phyloP scores from a whole-genome alignment of 2,113 vertebrate species.

The Archilochus colubris region DNA sequence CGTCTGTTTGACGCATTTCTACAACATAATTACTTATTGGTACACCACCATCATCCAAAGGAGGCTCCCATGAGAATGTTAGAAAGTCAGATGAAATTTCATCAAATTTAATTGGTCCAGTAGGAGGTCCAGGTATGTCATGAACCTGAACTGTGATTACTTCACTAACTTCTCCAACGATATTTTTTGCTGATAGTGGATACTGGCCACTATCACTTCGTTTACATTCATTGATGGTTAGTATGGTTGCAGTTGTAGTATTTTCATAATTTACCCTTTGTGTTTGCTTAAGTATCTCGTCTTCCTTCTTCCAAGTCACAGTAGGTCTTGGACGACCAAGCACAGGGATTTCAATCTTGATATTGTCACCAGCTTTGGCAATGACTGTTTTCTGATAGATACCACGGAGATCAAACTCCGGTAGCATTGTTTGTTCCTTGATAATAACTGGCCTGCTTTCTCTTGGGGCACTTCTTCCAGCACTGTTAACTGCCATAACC shows the following conservation, averaged over 20 bases:
- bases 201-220: slow-evolving; percentile 90
- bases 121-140: slow-evolving; percentile 94
- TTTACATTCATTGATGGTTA: slow-evolving; percentile 89
- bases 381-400: slow-evolving; percentile 94
- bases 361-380: slow-evolving; percentile 92
- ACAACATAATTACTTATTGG: slow-evolving; percentile 94
- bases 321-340: slow-evolving; percentile 92
- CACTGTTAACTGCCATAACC: slow-evolving; percentile 94
- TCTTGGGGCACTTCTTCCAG: slow-evolving; percentile 91
- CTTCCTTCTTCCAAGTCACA: slow-evolving; percentile 94
- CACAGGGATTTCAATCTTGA: slow-evolving; percentile 96
- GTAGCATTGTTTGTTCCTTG: slow-evolving; percentile 89
- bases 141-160: slow-evolving; percentile 90
- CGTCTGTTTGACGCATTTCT: slow-evolving; percentile 92
- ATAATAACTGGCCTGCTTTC: slow-evolving; percentile 89
- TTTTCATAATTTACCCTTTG: slow-evolving; percentile 90
- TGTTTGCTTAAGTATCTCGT: slow-evolving; percentile 88
- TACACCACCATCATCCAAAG: slow-evolving; percentile 95
- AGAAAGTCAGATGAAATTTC: slow-evolving; percentile 91
- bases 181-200: slow-evolving; percentile 91
- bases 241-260: slow-evolving; percentile 87
- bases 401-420: slow-evolving; percentile 92
- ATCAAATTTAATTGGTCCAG: slow-evolving; percentile 92
- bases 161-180: slow-evolving; percentile 90
- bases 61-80: slow-evolving; percentile 92